Base-by-base conservation (phyloP, 2,113 vertebrate species). In the Pyxicephalus adspersus region DNA sequence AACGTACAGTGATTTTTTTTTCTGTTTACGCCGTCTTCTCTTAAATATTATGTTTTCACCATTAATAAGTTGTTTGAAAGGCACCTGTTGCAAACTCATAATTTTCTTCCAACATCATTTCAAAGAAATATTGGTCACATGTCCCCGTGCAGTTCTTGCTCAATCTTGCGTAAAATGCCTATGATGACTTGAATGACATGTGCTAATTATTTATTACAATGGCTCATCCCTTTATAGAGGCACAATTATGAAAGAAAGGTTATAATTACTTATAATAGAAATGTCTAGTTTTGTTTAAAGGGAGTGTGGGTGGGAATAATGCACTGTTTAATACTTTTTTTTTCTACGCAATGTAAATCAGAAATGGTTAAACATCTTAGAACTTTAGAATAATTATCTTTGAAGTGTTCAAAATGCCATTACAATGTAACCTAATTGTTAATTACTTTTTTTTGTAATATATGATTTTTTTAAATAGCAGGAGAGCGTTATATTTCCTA, bases 151-250 rank as follows among this genome's bases (percentile, higher is more conserved):
- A 91, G 90, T 90, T 91, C 89, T 89, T 93, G 93, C 90, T 90
- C 91, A 91, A 91, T 92, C 91, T 92, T 92, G 91, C 92, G 88
- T 92, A 91, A 92, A 92, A 94, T 93, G 89, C 90, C 90, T 89
- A 84, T 74, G 89, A 90, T 90, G 91, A 90, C 91, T 86, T 93
- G 92, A 94, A 90, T 90, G 93, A 88, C 93, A 93, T 92, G 91
- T 93, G 93, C 90, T 94, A 93, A 94, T 94, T 94, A 93, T 93
- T 92, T 91, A 90, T 85, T 85, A 94, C 92, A 94, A 94, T 92
- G 89, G 88, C 91, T 90, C 86, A 90, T 93, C 91, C 89, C 76
- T 90, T 91, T 85, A 84, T 86, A 87, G n/a, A 80, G 89, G 89
- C 87, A 91, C 89, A 86, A 84, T 87, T 90, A 84, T 85, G 88